Conservation (phyloP, 1,140 invertebrate species). For the Drosophila trapezifrons region DNA sequence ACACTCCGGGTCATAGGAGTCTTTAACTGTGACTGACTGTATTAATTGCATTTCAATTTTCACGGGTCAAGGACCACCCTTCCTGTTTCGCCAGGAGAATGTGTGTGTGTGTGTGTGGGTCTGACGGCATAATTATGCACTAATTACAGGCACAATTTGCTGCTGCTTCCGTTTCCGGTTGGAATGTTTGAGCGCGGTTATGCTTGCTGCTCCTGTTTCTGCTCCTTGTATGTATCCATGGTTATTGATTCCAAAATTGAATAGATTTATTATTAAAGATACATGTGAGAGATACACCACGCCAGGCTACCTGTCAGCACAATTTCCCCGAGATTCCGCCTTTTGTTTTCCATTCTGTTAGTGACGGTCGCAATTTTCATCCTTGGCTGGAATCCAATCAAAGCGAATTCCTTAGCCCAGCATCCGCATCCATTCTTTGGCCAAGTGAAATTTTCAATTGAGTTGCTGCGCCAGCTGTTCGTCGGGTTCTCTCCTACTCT, state of each 20-base stretch:
- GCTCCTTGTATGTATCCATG: neutral
- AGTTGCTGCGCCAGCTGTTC: constrained; percentile 11
- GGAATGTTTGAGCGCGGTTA: constrained; percentile 15
- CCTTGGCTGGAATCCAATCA: constrained; percentile 42
- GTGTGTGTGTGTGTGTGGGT: neutral
- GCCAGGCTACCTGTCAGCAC: constrained; percentile 51
- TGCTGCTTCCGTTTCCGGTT: constrained; percentile 57
- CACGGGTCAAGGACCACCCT: constrained; percentile 12
- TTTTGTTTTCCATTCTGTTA: constrained; percentile 1
- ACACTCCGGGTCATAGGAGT: neutral
- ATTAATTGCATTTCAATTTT: constrained; percentile 35
- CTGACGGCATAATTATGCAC: constrained; percentile 62
- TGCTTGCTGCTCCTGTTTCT: neutral
- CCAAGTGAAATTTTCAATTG: constrained; percentile 34
- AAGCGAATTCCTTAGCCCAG: constrained; percentile 25
- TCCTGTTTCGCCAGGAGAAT: neutral
- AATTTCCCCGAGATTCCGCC: constrained; percentile 33
- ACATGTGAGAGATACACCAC: no score
- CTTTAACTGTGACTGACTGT: constrained; percentile 11
- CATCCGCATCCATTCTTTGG: neutral
- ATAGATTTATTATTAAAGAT: constrained; percentile 11
- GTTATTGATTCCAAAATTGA: constrained; percentile 4
- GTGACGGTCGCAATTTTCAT: constrained; percentile 2
- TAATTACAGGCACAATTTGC: constrained; percentile 67
- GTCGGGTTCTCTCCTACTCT: neutral